These are phyloP conservation scores for Malaclemys terrapin DNA, from an alignment of 2,113 vertebrate genomes.

Conservation along the genomic window DNA sequence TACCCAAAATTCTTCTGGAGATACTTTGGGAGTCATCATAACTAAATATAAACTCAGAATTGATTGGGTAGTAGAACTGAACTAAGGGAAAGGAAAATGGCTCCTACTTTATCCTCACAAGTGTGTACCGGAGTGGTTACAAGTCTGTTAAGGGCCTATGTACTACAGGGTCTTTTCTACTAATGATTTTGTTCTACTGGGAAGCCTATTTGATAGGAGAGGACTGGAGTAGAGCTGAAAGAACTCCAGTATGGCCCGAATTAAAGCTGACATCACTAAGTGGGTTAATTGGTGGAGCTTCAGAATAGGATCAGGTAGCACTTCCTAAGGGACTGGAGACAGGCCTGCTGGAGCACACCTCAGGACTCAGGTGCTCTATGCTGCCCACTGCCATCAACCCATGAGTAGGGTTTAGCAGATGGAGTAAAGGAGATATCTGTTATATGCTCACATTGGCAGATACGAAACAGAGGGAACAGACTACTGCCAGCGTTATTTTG, in stretches of 20 bases:
- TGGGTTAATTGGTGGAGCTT: rapidly evolving
- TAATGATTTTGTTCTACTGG: neutral
- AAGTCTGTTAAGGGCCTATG: neutral
- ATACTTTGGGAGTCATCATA: neutral
- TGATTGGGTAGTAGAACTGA: neutral
- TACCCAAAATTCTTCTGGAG: neutral
- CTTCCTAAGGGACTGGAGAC: neutral
- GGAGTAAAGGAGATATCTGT: rapidly evolving
- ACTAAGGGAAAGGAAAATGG: neutral
- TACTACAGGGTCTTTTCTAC: neutral
- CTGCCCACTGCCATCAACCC: neutral
- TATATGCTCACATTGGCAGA: neutral
- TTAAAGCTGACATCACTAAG: rapidly evolving
- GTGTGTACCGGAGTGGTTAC: neutral
- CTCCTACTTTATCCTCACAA: neutral
- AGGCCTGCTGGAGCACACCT: neutral
- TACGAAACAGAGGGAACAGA: neutral
- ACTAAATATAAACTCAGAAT: neutral
- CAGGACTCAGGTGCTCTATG: no score
- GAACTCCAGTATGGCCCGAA: neutral
- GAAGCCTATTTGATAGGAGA: neutral
- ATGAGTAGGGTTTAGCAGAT: neutral
- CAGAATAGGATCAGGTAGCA: neutral
- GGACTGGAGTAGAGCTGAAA: neutral
- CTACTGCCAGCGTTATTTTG: neutral